Conservation (phyloP, 2,797 vertebrate genomes). For the Salarias fasciatus region DNA sequence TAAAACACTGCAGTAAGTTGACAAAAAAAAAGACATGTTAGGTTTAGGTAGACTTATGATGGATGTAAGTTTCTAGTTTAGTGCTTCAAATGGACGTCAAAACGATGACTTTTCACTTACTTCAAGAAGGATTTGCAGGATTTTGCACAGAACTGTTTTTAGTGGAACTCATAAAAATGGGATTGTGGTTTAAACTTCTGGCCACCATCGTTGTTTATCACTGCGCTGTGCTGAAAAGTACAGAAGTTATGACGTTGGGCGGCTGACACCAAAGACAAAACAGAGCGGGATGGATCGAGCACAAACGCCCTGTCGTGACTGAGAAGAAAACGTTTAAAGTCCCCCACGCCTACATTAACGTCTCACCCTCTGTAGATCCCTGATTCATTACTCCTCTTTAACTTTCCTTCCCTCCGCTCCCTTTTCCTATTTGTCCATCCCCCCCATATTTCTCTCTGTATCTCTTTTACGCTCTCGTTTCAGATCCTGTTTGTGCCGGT, state of each 20-base stretch:
- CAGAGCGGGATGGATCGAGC: constrained; percentile 37
- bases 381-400: constrained; percentile 19
- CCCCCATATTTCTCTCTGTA: not conserved
- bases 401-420: constrained; percentile 20
- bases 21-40: no score
- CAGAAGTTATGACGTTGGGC: constrained; percentile 15
- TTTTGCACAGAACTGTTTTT: not conserved
- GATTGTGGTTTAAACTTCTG: constrained; percentile 2
- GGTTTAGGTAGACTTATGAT: no score
- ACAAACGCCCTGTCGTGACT: constrained; percentile 46
- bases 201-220: constrained; percentile 9
- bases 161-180: no score
- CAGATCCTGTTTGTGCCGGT: constrained; percentile 69
- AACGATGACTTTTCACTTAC: not conserved
- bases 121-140: constrained; percentile 1
- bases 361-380: constrained; percentile 30
- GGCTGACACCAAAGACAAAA: constrained; percentile 40
- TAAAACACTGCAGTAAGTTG: no score
- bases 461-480: constrained; percentile 38
- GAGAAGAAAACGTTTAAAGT: constrained; percentile 42
- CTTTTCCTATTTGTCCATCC: constrained; percentile 31
- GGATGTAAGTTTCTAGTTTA: no score
- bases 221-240: constrained; percentile 15
- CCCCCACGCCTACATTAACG: constrained; percentile 15
- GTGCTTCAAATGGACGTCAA: no score